Percentiles rank a stretch among this genome's conserved stretches.
phyloP scores from a whole-genome alignment of 2,888 invertebrate genomes.

The Caradrina clavipalpis region DNA sequence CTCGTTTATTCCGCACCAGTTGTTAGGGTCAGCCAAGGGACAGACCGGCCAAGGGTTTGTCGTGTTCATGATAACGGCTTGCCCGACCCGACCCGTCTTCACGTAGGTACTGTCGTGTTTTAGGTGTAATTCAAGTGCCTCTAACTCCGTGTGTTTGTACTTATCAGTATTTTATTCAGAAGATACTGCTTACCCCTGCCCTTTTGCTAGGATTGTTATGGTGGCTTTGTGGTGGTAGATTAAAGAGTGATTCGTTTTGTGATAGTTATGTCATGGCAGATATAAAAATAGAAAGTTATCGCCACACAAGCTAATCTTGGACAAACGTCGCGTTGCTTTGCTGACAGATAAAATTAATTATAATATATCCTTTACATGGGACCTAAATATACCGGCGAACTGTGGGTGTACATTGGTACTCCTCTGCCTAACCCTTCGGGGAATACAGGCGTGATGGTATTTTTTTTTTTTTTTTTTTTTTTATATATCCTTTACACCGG shows the following conservation, averaged over 20 bases:
- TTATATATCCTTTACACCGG: too few relatives aligned
- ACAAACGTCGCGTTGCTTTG: too few relatives aligned
- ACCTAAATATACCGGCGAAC: too few relatives aligned
- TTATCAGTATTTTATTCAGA: slow-evolving; percentile 1
- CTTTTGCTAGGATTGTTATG: background rate
- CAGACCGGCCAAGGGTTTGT: slow-evolving; percentile 10
- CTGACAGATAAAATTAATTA: too few relatives aligned
- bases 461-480: too few relatives aligned
- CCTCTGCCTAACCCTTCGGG: too few relatives aligned
- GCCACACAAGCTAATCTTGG: too few relatives aligned
- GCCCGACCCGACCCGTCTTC: slow-evolving; percentile 30
- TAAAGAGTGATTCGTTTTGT: background rate
- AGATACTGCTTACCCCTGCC: background rate
- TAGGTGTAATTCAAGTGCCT: background rate
- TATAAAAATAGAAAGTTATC: too few relatives aligned
- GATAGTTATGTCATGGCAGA: too few relatives aligned
- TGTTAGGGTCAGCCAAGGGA: slow-evolving; percentile 43
- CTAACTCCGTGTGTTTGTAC: slow-evolving; percentile 8
- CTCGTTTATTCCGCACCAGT: slow-evolving; percentile 33
- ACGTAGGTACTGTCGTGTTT: slow-evolving; percentile 1
- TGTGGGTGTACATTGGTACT: too few relatives aligned
- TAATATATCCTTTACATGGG: too few relatives aligned
- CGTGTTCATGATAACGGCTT: slow-evolving; percentile 43
- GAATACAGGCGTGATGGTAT: too few relatives aligned
- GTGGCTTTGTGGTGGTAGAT: background rate